Conservation (phyloP, 2,113 vertebrate genomes). For the Leptocoma aspasia region DNA sequence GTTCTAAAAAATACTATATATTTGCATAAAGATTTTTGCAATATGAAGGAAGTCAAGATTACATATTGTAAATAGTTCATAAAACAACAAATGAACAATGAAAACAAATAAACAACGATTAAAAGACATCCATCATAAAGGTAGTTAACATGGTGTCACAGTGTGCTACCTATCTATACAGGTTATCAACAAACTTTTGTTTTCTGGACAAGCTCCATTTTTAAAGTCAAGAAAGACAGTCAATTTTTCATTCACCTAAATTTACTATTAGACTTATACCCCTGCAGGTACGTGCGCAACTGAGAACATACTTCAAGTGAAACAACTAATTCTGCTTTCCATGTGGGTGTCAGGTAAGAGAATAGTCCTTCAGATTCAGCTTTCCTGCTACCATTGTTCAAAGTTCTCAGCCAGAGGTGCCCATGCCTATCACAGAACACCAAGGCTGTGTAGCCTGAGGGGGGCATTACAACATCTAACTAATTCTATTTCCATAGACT, state of each 20-base stretch:
- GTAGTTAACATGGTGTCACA: background rate
- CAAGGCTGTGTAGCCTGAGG: background rate
- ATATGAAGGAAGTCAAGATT: background rate
- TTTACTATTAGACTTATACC: background rate
- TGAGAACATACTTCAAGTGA: background rate
- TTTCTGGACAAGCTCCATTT: background rate
- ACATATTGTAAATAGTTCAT: background rate
- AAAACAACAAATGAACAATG: background rate
- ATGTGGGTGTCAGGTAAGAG: background rate
- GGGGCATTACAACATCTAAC: background rate
- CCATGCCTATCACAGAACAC: no score
- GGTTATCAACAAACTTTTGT: accelerated
- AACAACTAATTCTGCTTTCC: background rate
- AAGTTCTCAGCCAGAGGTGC: background rate
- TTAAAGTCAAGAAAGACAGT: background rate
- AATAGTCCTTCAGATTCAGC: background rate
- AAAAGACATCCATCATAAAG: background rate
- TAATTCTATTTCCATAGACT: background rate
- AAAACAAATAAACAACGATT: background rate
- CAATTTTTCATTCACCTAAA: background rate
- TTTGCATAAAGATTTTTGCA: background rate
- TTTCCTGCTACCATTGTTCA: accelerated
- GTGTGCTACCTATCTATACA: accelerated
- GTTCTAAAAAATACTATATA: background rate
- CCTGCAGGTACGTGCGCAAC: background rate